Base-by-base conservation (phyloP, 1,140 invertebrate genomes). In the Brachionus plicatilis region DNA sequence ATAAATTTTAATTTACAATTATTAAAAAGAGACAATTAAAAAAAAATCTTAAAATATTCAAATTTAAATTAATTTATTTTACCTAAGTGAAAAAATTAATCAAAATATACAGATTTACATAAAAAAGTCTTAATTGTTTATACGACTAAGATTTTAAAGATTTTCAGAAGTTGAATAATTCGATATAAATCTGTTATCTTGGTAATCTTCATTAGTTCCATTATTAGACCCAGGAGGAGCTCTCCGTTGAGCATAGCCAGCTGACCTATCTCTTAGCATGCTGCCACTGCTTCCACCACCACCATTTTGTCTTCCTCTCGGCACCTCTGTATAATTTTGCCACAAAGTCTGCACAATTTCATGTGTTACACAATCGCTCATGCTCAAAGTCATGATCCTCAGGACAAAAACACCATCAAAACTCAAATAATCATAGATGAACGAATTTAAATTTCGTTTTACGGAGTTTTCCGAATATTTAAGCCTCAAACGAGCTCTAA, bases 321-420 rank as follows among this genome's bases (percentile, higher is more conserved):
- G 47, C 20, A 33, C 37, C 3, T 82, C 79, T 20, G 79, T 82
- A 82, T 88, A 90, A 83, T 88, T 87, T 79, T 88, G 87, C 91
- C 91, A 91, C 24, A 91, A 85, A 76, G 90, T 89, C 29, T 90
- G 88, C 76, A 91, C 88, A 70, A 91, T 86, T 86, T 91, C 91
- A 9, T 90, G 90, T 24, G 90, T 90, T 78, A 91, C 87, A 47
- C 91, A 91, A 85, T 91, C 90, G 82, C 91, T 90, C 84, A 91
- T 90, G 86, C 91, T 91, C 83, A 90, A 90, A 17, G 90, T 89
- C 66, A 91, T 90, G n/a, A 91, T 87, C 56, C 90, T 86, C 17
- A 91, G 86, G 6, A 90, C 88, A 85, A 91, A 91, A 50, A 91
- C 90, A 11, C 91, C 91, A 86, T 91, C 91, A 80, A 89, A 90